Percentiles rank a stretch among this genome's conserved stretches.
phyloP scores from a whole-genome alignment of 2,113 vertebrate species.

The Neolamprologus fasciatus region DNA sequence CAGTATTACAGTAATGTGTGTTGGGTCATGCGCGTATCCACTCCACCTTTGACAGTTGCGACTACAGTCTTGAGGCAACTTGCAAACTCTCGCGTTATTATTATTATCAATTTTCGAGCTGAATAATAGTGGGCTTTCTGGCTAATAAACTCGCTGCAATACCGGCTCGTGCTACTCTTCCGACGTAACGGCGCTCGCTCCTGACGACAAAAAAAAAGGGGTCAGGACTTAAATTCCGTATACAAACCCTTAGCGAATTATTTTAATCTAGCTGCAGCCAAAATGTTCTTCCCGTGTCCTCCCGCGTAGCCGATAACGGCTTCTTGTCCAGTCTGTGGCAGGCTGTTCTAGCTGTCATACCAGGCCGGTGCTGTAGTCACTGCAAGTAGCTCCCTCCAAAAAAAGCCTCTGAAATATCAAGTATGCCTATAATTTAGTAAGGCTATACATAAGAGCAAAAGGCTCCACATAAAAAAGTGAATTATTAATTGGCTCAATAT shows the following conservation, averaged over 20 bases:
- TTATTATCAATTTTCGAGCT: conserved; percentile 59
- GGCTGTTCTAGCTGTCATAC: not conserved
- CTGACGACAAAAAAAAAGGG: conserved; percentile 42
- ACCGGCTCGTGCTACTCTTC: conserved; percentile 52
- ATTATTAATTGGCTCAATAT: not conserved
- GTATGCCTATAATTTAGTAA: not conserved
- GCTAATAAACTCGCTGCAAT: conserved; percentile 54
- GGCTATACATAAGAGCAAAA: not conserved
- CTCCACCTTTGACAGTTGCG: conserved; percentile 81
- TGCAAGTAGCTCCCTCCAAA: not conserved
- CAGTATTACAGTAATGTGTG: conserved; percentile 71
- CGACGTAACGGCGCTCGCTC: conserved; percentile 66
- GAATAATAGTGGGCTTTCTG: conserved; percentile 41
- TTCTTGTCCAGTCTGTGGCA: not conserved
- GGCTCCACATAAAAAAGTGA: not conserved
- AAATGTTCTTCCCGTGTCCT: not conserved
- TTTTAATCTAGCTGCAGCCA: not conserved
- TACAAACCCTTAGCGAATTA: conserved; percentile 36
- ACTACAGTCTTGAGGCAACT: conserved; percentile 71
- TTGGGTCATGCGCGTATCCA: conserved; percentile 73
- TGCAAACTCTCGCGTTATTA: conserved; percentile 79
- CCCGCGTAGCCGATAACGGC: not conserved
- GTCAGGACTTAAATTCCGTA: conserved; percentile 55
- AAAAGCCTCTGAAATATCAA: not conserved
- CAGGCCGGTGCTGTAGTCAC: conserved; percentile 1